Conservation (phyloP, 2,113 vertebrate species). For the Columba janthina region DNA sequence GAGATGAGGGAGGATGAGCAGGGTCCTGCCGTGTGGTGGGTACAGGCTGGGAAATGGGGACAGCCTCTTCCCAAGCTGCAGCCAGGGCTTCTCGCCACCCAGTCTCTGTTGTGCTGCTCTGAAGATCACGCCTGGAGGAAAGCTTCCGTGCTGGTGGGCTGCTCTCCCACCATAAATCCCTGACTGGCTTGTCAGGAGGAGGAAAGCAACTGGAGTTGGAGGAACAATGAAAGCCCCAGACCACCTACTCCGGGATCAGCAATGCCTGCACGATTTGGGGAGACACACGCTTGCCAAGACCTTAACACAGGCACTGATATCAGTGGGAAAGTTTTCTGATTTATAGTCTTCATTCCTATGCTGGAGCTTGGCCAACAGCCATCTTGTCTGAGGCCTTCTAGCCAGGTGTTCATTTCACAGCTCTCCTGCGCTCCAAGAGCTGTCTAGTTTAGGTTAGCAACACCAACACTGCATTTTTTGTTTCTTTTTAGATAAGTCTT, state of each 20-base stretch:
- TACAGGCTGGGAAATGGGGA: rapidly evolving
- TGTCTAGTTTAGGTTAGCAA: background rate
- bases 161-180: background rate
- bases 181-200: background rate
- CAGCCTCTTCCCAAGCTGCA: background rate
- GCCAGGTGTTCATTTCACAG: constrained; percentile 29
- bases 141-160: background rate
- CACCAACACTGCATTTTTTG: background rate
- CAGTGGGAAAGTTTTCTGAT: background rate
- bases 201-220: background rate
- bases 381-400: background rate
- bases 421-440: background rate
- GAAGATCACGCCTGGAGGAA: background rate
- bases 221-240: background rate
- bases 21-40: background rate
- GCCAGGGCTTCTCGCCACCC: background rate
- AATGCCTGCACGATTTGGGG: background rate
- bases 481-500: background rate
- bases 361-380: background rate
- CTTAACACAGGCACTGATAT: background rate
- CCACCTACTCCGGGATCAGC: background rate
- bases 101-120: background rate
- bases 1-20: background rate
- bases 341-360: background rate
- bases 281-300: background rate